Evolutionary conservation across 2,113 vertebrate species (phyloP), one percentile per base, ranked within the genome.

Genomic region (Corapipo altera): DNA sequence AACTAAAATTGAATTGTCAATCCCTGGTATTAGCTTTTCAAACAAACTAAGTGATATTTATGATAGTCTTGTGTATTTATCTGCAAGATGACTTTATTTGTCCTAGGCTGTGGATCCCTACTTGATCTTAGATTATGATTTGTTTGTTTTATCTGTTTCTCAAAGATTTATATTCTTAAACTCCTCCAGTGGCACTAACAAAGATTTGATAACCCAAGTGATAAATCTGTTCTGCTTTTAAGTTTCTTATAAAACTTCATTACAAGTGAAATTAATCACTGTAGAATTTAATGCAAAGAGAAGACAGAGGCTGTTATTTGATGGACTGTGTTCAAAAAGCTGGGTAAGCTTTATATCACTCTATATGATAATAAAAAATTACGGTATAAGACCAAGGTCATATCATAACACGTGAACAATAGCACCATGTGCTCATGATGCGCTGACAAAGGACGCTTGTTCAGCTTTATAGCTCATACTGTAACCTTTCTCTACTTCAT

Each of bases 211-310:
- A 89, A 92, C 77, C 58, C 83, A 91, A 64, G 93, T 55, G 91
- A 97, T 97, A 97, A 97, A 96, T 80, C 80, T 52, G 77, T 91
- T 94, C 87, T 86, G 78, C 91, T 91, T 91, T 91, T 76, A 97
- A 95, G 91, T 94, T 97, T 97, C 95, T 86, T 97, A 88, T 94
- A 95, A 97, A 97, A 97, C 96, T 97, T 97, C 96, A 97, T 97
- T 97, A 97, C 82, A 98, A 97, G 95, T 97, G 96, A 98, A 98
- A 98, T 98, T 98, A 98, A 98, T 98, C 97, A 98, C 94, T 90
- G 93, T 43, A 94, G 97, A 94, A 94, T 95, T 98, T 97, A 98
- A 98, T 98, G 97, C 95, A 93, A 97, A 96, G 97, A 96, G 61
- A 96, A 95, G 94, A 96, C 96, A 91, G 66, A 76, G 80, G 85